Base-by-base conservation (phyloP, 2,888 invertebrate species). In the Acanthococcus lagerstroemiae region DNA sequence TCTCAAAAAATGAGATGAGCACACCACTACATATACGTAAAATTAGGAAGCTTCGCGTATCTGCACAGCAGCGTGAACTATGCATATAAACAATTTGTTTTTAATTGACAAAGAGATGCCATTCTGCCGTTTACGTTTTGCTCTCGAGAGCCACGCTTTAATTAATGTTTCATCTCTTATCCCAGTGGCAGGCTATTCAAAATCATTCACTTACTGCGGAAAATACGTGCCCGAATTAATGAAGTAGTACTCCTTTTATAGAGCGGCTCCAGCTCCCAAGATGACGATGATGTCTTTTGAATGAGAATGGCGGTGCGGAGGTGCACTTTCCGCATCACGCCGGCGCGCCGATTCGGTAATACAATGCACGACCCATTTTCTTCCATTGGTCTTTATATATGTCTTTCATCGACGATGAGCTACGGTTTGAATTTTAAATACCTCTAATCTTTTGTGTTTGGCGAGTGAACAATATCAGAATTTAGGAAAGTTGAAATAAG, bases 151-250 rank as follows among this genome's bases (percentile, higher is more conserved):
- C 24, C 52, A 24, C 21, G 52, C 22, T 12, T 52, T 17, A 52
- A 22, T 37, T 37, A 37, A 37, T 37, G 12, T 37, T 37, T 37
- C 37, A 37, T 37, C 37, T 37, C n/a, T 37, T 37, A 37, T 37
- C 2, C 37, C 37, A 37, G 3, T 37, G 37, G 37, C 63, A 54
- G 52, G 37, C 61, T 50, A 61, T 61, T 61, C 50, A 61, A 50
- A 63, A 63, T 63, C 63, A 63, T 63, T 54, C 54, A 52, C 63
- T 52, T 25, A 52, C 22, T 30, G 63, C 52, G 5, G 55, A 44
- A 63, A 54, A 52, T 63, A 63, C 63, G 63, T 54, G 63, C 52
- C 22, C 44, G 52, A 63, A 63, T 63, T 63, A 63, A 54, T 30
- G 63, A 63, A 63, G 52, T 48, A 48, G 26, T 54, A 24, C 22